Evolutionary conservation across 2,113 vertebrate genomes (phyloP).

Genomic region (Xiphophorus couchianus): DNA sequence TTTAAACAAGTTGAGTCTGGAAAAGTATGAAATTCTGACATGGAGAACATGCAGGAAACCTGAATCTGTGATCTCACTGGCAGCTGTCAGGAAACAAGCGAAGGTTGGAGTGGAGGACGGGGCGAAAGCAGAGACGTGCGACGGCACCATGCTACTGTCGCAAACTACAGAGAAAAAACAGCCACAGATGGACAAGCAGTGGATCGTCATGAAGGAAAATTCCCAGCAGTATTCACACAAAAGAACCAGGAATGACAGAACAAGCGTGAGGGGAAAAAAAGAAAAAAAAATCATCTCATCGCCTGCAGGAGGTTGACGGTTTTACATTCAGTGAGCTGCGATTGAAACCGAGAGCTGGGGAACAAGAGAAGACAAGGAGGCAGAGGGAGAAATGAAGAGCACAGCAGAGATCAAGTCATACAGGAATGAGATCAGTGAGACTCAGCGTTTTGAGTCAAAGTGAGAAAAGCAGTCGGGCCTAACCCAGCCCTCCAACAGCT

Average conservation of each 20-base stretch:
- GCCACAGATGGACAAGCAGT: constrained; percentile 11
- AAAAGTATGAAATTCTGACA: background rate
- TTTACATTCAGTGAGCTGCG: constrained; percentile 45
- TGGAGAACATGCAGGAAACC: background rate
- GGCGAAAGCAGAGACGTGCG: constrained; percentile 66
- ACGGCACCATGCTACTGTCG: constrained; percentile 62
- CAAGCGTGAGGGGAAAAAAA: constrained; percentile 30
- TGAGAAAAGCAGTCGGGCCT: constrained; percentile 48
- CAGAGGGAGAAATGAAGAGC: constrained; percentile 27
- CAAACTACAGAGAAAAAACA: constrained; percentile 63
- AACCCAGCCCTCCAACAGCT: constrained; percentile 28
- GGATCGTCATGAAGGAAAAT: constrained; percentile 21
- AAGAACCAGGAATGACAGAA: constrained; percentile 20
- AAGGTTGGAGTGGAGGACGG: constrained; percentile 35
- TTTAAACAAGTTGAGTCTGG: no score
- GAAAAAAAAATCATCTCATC: constrained; percentile 14
- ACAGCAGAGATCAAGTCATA: constrained; percentile 40
- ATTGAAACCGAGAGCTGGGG: constrained; percentile 36
- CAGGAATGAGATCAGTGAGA: constrained; percentile 58
- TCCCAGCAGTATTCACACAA: constrained; percentile 16
- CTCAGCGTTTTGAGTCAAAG: constrained; percentile 65
- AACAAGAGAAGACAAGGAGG: constrained; percentile 26
- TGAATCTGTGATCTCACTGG: constrained; percentile 24
- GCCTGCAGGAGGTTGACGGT: constrained; percentile 46
- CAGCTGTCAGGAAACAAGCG: constrained; percentile 62